phyloP scores from a whole-genome alignment of 2,888 invertebrate genomes.

The Apocheima hispidaria region DNA sequence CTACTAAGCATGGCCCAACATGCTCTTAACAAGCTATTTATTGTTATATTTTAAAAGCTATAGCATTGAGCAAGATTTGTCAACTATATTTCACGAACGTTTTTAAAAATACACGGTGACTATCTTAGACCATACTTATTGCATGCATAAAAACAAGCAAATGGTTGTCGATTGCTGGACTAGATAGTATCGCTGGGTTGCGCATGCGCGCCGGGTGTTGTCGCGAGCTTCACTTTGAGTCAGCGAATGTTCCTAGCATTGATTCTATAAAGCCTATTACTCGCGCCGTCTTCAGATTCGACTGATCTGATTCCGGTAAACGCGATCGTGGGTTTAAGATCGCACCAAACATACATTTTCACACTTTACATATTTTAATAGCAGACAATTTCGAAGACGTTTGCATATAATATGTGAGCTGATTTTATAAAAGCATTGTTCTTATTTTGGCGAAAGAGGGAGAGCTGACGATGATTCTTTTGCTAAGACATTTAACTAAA shows the following conservation, averaged over 20 bases:
- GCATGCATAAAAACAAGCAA: too few relatives aligned
- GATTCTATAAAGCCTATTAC: slow-evolving; percentile 26
- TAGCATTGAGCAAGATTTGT: too few relatives aligned
- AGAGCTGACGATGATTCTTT: neutral
- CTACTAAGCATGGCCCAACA: too few relatives aligned
- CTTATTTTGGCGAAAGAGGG: neutral
- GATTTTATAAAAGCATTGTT: neutral
- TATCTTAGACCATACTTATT: too few relatives aligned
- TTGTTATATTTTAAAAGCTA: too few relatives aligned
- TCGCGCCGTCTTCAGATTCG: slow-evolving; percentile 4
- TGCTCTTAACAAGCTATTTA: too few relatives aligned
- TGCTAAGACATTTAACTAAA: too few relatives aligned
- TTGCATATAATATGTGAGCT: neutral
- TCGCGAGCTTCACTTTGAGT: neutral
- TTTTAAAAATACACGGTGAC: too few relatives aligned
- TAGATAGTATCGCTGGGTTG: too few relatives aligned
- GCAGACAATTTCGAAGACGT: neutral
- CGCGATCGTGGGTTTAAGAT: slow-evolving; percentile 16
- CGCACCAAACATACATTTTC: slow-evolving; percentile 17
- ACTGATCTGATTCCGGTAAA: slow-evolving; percentile 12
- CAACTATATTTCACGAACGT: too few relatives aligned
- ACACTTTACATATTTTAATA: slow-evolving; percentile 19
- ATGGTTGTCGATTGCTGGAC: too few relatives aligned
- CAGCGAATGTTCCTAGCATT: neutral
- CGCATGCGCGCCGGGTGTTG: neutral